Evolutionary conservation across 37 sponge, comb jelly and placozoan species (phyloP).

Genomic region (Chondrosia reniformis): DNA sequence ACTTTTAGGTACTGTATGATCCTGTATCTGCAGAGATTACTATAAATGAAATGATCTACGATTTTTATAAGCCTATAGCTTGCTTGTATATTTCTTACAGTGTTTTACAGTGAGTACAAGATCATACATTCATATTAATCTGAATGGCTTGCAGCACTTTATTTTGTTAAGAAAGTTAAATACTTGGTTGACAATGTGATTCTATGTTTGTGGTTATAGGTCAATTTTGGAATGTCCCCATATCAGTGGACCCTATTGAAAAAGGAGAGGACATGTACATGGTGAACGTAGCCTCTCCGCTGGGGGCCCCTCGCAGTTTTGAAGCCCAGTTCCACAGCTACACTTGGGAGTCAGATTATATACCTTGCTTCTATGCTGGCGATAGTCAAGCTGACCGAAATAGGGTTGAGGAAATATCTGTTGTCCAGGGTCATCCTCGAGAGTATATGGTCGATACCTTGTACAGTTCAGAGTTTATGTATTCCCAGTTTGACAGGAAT

Average conservation of each 20-base stretch:
- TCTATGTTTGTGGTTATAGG: conserved; percentile 36
- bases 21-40: no score
- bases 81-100: no score
- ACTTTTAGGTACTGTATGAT: no score
- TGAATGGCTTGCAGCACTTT: no score
- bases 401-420: conserved; percentile 25
- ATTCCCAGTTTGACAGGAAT: conserved; percentile 20
- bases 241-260: background rate
- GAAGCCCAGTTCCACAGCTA: conserved; percentile 28
- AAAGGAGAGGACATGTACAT: conserved; percentile 5
- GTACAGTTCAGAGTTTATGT: conserved; percentile 24
- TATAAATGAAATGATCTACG: no score
- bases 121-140: no score
- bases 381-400: conserved; percentile 50
- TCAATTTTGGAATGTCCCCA: conserved; percentile 76
- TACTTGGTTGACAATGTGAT: no score
- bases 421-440: conserved; percentile 46
- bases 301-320: conserved; percentile 24
- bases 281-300: conserved; percentile 23
- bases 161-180: no score
- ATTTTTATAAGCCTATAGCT: no score
- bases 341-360: conserved; percentile 43
- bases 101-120: no score
- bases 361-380: conserved; percentile 64
- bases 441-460: conserved; percentile 31